phyloP scores from a whole-genome alignment of 2,113 vertebrate species.

The Psittacus erithacus region DNA sequence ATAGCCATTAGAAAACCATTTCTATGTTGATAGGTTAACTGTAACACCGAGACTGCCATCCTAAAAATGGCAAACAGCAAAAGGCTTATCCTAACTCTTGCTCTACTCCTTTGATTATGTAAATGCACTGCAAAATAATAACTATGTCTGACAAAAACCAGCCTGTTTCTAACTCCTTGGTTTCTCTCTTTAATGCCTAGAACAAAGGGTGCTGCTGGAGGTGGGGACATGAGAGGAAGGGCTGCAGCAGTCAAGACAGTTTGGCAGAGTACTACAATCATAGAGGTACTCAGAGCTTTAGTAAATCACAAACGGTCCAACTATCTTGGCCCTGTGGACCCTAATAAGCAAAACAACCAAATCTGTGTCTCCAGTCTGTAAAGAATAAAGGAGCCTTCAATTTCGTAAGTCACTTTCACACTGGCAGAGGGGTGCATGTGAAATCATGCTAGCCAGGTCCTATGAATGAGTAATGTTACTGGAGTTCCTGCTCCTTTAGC shows the following conservation, averaged over 20 bases:
- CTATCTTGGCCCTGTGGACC: no score
- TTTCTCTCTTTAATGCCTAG: not conserved
- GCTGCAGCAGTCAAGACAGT: not conserved
- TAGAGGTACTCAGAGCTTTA: not conserved
- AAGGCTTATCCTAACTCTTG: not conserved
- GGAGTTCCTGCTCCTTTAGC: not conserved
- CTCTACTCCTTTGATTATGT: not conserved
- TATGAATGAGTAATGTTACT: not conserved
- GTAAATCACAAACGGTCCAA: not conserved
- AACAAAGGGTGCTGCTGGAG: not conserved
- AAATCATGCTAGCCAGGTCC: not conserved
- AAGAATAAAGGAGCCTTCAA: not conserved
- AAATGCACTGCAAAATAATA: not conserved
- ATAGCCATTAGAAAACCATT: not conserved
- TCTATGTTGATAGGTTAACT: not conserved
- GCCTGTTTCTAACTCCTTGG: not conserved
- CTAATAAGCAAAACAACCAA: not conserved
- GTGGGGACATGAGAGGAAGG: not conserved
- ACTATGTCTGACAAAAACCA: not conserved
- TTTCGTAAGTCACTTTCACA: not conserved
- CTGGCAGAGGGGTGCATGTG: not conserved
- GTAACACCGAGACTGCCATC: not conserved
- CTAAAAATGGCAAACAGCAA: not conserved
- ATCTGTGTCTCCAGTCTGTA: not conserved
- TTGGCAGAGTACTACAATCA: not conserved